Conservation (phyloP, 2,797 vertebrate genomes). For the Ctenopoma kingsleyae region DNA sequence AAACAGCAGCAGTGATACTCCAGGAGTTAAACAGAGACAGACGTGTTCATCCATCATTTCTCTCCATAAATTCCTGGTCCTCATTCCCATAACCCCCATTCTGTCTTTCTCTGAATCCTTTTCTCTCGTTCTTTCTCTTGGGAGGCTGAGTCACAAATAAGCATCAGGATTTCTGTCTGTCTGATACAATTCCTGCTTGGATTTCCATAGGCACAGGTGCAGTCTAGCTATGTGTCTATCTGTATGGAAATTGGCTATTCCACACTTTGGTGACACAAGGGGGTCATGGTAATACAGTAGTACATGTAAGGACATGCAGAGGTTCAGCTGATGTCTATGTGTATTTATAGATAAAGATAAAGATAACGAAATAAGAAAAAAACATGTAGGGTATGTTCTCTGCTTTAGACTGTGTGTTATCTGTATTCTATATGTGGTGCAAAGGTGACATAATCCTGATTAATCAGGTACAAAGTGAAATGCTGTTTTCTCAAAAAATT, state of each 20-base stretch:
- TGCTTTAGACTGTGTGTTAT: neutral
- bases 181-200: conserved; percentile 46
- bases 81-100: conserved; percentile 7
- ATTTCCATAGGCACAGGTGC: conserved; percentile 70
- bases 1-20: conserved; percentile 32
- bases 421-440: conserved; percentile 16
- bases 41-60: conserved; percentile 57
- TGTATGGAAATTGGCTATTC: conserved; percentile 72
- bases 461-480: too few relatives aligned
- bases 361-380: conserved; percentile 2
- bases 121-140: conserved; percentile 25
- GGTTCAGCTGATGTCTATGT: conserved; percentile 45
- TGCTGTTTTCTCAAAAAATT: too few relatives aligned
- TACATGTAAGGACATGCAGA: conserved; percentile 32
- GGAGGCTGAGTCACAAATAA: conserved; percentile 48
- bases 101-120: conserved; percentile 1
- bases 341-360: neutral
- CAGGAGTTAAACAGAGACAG: conserved; percentile 57
- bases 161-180: conserved; percentile 65
- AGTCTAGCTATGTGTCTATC: conserved; percentile 52
- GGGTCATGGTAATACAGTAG: conserved; percentile 49
- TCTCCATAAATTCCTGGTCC: conserved; percentile 20
- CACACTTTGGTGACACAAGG: conserved; percentile 29
- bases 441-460: neutral
- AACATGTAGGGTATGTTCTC: conserved; percentile 3